A percentile compares a stretch with the other conserved stretches of the same genome.
Evolutionary conservation across 2,113 vertebrate species (phyloP).

Genomic region (Callopanchax toddi): DNA sequence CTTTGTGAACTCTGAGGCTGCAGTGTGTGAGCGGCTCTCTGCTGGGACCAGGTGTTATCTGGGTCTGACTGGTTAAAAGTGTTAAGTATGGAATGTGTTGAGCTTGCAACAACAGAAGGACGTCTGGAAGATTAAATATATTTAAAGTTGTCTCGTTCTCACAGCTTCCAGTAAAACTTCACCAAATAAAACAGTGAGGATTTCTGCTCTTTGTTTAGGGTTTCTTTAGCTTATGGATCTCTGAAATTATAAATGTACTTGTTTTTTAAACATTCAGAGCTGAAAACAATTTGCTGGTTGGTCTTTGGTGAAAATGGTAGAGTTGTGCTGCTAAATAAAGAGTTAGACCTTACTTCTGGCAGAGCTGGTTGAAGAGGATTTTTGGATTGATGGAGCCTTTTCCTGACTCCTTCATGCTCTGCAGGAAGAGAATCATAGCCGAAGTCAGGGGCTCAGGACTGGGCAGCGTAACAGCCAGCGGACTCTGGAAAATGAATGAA

Average conservation of each 20-base stretch:
- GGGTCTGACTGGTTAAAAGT: conserved; percentile 36
- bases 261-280: too few species aligned
- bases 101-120: background rate
- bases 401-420: conserved; percentile 92
- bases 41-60: conserved; percentile 58
- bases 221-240: background rate
- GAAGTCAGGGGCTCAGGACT: conserved; percentile 93
- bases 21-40: conserved; percentile 24
- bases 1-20: conserved; percentile 23
- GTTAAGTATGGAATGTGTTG: background rate
- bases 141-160: background rate
- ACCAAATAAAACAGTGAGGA: background rate
- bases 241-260: background rate
- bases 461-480: conserved; percentile 86
- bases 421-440: conserved; percentile 95
- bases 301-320: background rate
- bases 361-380: conserved; percentile 95
- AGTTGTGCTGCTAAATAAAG: background rate
- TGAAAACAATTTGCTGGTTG: background rate
- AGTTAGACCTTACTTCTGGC: conserved; percentile 88
- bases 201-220: background rate
- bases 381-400: conserved; percentile 93
- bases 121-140: background rate
- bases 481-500: conserved; percentile 77
- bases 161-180: too few species aligned